These are phyloP conservation scores for Oreochromis spilurus DNA, from an alignment of 2,113 vertebrate species.

Conservation along the genomic window DNA sequence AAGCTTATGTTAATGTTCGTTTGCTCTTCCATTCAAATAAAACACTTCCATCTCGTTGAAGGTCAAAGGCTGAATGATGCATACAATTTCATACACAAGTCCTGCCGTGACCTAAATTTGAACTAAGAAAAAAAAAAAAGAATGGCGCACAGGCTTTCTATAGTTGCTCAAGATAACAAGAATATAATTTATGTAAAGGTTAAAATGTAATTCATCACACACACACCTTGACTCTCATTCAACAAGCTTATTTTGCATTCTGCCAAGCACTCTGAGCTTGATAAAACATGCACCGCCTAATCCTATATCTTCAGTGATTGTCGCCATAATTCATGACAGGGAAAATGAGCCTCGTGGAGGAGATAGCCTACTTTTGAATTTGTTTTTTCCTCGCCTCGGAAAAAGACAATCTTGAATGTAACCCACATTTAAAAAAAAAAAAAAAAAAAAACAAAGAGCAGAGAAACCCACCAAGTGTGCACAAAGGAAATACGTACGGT, in stretches of 20 bases:
- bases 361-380: slow-evolving; percentile 36
- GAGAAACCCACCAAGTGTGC: slow-evolving; percentile 1
- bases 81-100: neutral
- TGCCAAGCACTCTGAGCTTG: slow-evolving; percentile 12
- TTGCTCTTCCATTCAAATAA: neutral
- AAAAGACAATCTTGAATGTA: slow-evolving; percentile 31
- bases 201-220: slow-evolving; percentile 39
- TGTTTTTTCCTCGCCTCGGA: slow-evolving; percentile 6
- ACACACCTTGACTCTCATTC: slow-evolving; percentile 22
- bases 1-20: neutral
- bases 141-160: neutral
- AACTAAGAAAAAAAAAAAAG: neutral
- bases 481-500: slow-evolving; percentile 51
- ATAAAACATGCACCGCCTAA: slow-evolving; percentile 42
- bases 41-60: neutral
- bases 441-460: neutral
- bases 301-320: slow-evolving; percentile 42
- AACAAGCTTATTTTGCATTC: slow-evolving; percentile 42
- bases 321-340: slow-evolving; percentile 33
- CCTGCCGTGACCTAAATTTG: neutral
- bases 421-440: neutral
- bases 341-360: slow-evolving; percentile 27
- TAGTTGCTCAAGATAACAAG: neutral
- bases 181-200: slow-evolving; percentile 22
- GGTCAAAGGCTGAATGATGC: neutral